Conservation (phyloP, 2,888 invertebrate species). For the Teleogryllus oceanicus region DNA sequence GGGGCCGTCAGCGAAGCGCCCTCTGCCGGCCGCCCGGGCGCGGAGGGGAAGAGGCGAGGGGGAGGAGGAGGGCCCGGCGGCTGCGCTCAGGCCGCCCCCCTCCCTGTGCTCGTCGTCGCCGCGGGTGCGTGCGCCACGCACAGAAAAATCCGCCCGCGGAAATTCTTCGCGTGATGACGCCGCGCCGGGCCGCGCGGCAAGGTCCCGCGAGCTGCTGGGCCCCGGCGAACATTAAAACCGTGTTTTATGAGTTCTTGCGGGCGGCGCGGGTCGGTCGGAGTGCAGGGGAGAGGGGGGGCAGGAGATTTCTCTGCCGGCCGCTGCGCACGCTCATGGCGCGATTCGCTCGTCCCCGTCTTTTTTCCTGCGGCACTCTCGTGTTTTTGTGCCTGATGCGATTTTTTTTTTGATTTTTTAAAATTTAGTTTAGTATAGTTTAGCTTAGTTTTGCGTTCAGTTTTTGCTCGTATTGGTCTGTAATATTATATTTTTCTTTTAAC, state of each 20-base stretch:
- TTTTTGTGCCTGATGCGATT: no score
- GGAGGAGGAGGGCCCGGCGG: neutral
- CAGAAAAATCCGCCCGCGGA: constrained; percentile 25
- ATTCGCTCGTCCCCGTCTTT: no score
- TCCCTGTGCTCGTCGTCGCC: neutral
- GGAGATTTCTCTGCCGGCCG: no score
- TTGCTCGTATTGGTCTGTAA: no score
- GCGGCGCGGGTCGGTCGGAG: neutral
- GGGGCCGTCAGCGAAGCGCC: neutral
- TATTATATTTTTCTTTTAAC: no score
- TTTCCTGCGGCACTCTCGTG: no score
- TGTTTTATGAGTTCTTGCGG: constrained; percentile 27
- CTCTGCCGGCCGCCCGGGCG: neutral
- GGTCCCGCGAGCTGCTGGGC: neutral
- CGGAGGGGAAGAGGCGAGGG: neutral
- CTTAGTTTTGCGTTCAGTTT: no score
- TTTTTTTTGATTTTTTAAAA: no score
- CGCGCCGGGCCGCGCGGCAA: no score
- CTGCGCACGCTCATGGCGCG: no score
- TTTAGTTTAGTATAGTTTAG: no score
- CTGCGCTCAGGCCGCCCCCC: neutral
- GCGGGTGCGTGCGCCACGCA: constrained; percentile 4
- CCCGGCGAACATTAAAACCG: constrained; percentile 21
- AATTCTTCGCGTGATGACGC: constrained; percentile 25
- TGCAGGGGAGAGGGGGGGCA: no score